These are phyloP conservation scores for Lochmaea crataegi DNA, from an alignment of 2,888 invertebrate genomes.

Conservation along the genomic window DNA sequence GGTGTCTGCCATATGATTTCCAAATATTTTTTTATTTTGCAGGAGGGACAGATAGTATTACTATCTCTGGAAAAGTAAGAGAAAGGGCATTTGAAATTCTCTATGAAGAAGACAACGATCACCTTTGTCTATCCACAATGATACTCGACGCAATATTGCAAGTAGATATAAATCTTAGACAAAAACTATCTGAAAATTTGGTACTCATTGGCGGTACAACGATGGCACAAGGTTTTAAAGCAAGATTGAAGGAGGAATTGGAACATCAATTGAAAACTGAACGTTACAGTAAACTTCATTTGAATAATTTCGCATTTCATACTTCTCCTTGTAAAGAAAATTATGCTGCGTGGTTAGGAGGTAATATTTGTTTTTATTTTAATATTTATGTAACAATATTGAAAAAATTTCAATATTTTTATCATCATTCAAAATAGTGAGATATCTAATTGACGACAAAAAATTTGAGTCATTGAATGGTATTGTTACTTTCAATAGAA, in stretches of 20 bases:
- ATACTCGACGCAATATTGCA: slow-evolving; percentile 84
- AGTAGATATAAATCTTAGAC: slow-evolving; percentile 87
- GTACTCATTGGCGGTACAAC: slow-evolving; percentile 89
- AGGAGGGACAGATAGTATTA: slow-evolving; percentile 70
- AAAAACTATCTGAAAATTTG: slow-evolving; percentile 83
- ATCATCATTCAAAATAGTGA: too few species aligned
- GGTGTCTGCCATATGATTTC: too few species aligned
- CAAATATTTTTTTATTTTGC: background rate
- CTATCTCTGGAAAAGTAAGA: slow-evolving; percentile 76
- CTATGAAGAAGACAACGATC: slow-evolving; percentile 87
- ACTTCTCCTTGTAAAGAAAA: slow-evolving; percentile 82
- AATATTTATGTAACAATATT: too few species aligned
- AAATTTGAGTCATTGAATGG: too few species aligned
- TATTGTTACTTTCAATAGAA: too few species aligned
- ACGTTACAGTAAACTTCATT: slow-evolving; percentile 73
- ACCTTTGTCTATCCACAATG: slow-evolving; percentile 84
- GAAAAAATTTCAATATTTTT: too few species aligned
- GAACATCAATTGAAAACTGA: slow-evolving; percentile 72
- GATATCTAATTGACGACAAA: too few species aligned
- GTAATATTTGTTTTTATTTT: slow-evolving; percentile 57
- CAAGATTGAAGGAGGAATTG: slow-evolving; percentile 84
- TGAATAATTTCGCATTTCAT: slow-evolving; percentile 83
- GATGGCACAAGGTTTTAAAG: slow-evolving; percentile 84
- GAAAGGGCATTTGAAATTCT: slow-evolving; percentile 87
- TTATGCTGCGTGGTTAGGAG: slow-evolving; percentile 89